Base-by-base conservation (phyloP, 2,113 vertebrate species). In the Pelecanoides urinatrix region DNA sequence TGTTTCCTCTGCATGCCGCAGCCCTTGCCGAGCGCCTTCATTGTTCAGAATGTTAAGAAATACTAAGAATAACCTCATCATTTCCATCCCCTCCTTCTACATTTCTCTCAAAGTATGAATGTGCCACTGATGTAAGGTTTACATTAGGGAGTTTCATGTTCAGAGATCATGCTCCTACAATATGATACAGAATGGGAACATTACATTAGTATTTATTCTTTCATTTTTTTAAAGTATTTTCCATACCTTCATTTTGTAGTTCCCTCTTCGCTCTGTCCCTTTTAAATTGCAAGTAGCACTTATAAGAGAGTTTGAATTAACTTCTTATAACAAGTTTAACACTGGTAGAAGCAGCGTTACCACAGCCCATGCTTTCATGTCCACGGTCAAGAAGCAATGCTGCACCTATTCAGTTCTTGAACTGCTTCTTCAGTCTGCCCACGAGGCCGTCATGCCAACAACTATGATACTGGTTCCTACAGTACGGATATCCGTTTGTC, bases 21-120 rank as follows among this genome's bases (percentile, higher is more conserved):
- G 92, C 68, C 80, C 56, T 50, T 0, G 1, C 63, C 0, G 5
- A 81, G 83, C 20, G 2, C 68, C 83, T 49, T 62, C 89, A 83
- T 91, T 93, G 89, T 93, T 91, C 87, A 74, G 67, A 83, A 91
- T 8, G 56, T 92, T 92, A 65, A 96, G 91, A 95, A 95, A 93
- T 32, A 53, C 84, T 65, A 81, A 91, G 55, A 96, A 92, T 80
- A 95, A 86, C 90, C 75, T 72, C 7, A 1, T 53, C 20, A 13
- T 42, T 75, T 91, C 89, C 76, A 91, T 55, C 53, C 18, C 16
- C 82, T 92, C 56, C 88, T 90, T 82, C 74, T 42, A 30, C 50
- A 3, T 45, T 71, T 72, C 56, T 84, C 71, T 20, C 59, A 3
- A 58, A 79, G 40, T 23, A 78, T 25, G 20, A 44, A n/a, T 19